Conservation (phyloP, 1,140 invertebrate species). For the Linepithema humile region DNA sequence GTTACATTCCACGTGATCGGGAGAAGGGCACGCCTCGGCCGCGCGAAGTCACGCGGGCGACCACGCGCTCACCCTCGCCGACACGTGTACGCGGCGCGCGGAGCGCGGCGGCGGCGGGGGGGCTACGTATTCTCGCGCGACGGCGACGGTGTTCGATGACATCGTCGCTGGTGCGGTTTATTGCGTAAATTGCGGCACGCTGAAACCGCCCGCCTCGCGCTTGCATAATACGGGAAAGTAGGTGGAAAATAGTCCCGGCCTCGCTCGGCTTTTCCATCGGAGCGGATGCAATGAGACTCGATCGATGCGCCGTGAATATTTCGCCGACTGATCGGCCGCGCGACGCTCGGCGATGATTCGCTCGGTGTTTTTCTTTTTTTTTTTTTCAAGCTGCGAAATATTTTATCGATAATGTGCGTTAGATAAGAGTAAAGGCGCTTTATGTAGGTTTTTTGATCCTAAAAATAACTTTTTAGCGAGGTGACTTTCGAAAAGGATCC, state of each 20-base stretch:
- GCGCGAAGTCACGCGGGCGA: slow-evolving; percentile 78
- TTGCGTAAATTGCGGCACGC: slow-evolving; percentile 29
- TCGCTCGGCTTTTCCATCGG: background rate
- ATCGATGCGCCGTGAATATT: background rate
- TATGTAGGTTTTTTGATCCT: too few species aligned
- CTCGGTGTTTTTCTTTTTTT: background rate
- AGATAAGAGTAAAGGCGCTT: too few species aligned
- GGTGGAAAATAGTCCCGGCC: slow-evolving; percentile 46
- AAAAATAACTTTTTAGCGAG: too few species aligned
- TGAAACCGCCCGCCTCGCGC: background rate
- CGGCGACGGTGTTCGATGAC: slow-evolving; percentile 55
- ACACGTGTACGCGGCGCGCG: slow-evolving; percentile 70
- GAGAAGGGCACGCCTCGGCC: slow-evolving; percentile 78
- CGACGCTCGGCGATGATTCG: background rate
- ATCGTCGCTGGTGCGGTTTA: slow-evolving; percentile 56
- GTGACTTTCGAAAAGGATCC: background rate
- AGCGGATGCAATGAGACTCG: background rate
- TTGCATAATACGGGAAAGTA: slow-evolving; percentile 55
- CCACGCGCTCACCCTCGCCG: slow-evolving; percentile 76
- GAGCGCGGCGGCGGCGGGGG: slow-evolving; percentile 9
- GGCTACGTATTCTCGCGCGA: slow-evolving; percentile 39
- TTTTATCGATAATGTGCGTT: too few species aligned
- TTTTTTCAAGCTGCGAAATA: background rate
- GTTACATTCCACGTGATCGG: slow-evolving; percentile 81
- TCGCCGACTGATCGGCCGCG: background rate